Conservation (phyloP, 2,888 invertebrate genomes). For the Dioctria linearis region DNA sequence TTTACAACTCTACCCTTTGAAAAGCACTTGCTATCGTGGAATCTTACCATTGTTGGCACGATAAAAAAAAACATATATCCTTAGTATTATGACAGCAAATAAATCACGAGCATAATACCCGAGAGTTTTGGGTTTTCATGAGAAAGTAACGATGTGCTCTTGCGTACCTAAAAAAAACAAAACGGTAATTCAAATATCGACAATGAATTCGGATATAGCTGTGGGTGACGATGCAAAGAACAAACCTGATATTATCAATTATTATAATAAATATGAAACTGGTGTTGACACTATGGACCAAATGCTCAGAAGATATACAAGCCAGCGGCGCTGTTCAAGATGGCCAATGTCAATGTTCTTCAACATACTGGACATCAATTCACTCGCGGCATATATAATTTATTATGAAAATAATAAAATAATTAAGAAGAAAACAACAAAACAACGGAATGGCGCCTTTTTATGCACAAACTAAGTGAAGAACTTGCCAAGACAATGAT, state of each 20-base stretch:
- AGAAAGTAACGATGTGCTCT: constrained; percentile 55
- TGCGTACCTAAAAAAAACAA: constrained; percentile 59
- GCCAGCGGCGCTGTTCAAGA: constrained; percentile 55
- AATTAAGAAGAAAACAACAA: background rate
- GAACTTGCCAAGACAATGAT: background rate
- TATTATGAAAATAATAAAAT: background rate
- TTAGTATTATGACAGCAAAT: background rate
- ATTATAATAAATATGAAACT: background rate
- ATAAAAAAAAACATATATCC: background rate
- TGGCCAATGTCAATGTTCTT: constrained; percentile 58
- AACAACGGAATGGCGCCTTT: background rate
- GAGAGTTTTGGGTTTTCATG: constrained; percentile 58
- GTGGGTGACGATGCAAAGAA: background rate
- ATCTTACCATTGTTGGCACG: background rate
- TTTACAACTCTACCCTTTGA: background rate
- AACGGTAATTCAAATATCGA: constrained; percentile 46
- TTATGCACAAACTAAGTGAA: background rate
- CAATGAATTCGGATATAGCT: background rate
- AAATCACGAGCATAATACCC: constrained; percentile 53
- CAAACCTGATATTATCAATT: no score
- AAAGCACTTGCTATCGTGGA: constrained; percentile 18
- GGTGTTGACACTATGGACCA: constrained; percentile 60
- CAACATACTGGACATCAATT: background rate
- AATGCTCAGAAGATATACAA: constrained; percentile 59
- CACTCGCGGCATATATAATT: no score